Base-by-base conservation (phyloP, 1,140 invertebrate species). In the Ceratosolen solmsi region DNA sequence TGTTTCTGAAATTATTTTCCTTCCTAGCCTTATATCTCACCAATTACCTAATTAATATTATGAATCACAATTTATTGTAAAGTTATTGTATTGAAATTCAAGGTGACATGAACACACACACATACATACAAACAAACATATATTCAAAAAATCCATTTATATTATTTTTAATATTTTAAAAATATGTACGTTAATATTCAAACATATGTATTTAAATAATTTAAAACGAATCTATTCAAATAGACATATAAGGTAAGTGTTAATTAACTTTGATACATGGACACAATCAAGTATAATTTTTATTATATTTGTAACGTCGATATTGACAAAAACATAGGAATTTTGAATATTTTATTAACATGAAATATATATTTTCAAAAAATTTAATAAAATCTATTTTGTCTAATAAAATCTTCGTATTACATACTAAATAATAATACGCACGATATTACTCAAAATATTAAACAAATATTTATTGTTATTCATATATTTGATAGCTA, bases 51-150 rank as follows among this genome's bases (percentile, higher is more conserved):
- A 72, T 72, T 72, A 46, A 72, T 72, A 72, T 51, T 51, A 49
- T 25, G 13, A 41, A 79, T 56, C 49, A 58, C 36, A 58, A 71
- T 71, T 79, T 71, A 38, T 79, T 79, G 71, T 56, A 71, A 79
- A 70, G 38, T 22, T 22, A 22, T 56, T 30, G 15, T 30, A 71
- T 79, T 79, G 13, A 71, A 71, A 71, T 79, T 71, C 77, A 79
- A 79, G 77, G 77, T 79, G 22, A 70, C 22, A 7, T 11, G 27
- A 72, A 72, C 30, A 20, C 22, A 38, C 3, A 49, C 38, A 36
- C 17, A 51, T n/a, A n/a, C n/a, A n/a, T n/a, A n/a, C n/a, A n/a
- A n/a, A n/a, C n/a, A n/a, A n/a, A n/a, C 20, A 51, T 17, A 70
- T 25, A 77, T 63, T 76, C 38, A 77, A 77, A 65, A 68, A 78